Evolutionary conservation across 1,140 invertebrate genomes (phyloP).

Genomic region (Mactra quadrangularis): DNA sequence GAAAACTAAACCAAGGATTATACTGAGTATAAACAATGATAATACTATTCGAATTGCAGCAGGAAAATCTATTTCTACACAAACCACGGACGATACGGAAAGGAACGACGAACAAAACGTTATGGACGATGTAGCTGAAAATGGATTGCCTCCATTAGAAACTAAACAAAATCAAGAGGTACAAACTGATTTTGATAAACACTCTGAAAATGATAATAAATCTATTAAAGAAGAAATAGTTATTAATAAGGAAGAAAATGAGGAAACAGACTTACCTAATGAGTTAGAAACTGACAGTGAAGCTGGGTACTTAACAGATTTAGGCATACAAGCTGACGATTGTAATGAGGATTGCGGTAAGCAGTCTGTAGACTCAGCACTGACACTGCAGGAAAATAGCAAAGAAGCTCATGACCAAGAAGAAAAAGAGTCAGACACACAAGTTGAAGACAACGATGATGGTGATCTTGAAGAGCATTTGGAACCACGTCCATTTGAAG

Average conservation of each 20-base stretch:
- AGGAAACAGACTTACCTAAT: background rate
- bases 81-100: background rate
- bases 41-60: constrained; percentile 34
- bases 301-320: background rate
- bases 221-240: background rate
- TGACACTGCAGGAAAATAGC: background rate
- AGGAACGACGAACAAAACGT: background rate
- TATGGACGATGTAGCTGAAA: background rate
- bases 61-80: constrained; percentile 37
- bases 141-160: background rate
- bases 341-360: background rate
- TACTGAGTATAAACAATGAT: constrained; percentile 32
- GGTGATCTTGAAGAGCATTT: background rate
- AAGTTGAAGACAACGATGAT: background rate
- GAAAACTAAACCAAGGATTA: constrained; percentile 31
- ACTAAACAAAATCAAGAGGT: background rate
- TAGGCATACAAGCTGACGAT: constrained; percentile 2
- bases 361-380: background rate
- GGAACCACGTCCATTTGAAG: constrained; percentile 7
- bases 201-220: background rate
- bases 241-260: background rate
- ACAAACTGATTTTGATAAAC: background rate
- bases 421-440: background rate
- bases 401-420: background rate
- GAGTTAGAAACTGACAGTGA: background rate